Evolutionary conservation across 2,113 vertebrate species (phyloP).

Genomic region (Megaceryle torquata): DNA sequence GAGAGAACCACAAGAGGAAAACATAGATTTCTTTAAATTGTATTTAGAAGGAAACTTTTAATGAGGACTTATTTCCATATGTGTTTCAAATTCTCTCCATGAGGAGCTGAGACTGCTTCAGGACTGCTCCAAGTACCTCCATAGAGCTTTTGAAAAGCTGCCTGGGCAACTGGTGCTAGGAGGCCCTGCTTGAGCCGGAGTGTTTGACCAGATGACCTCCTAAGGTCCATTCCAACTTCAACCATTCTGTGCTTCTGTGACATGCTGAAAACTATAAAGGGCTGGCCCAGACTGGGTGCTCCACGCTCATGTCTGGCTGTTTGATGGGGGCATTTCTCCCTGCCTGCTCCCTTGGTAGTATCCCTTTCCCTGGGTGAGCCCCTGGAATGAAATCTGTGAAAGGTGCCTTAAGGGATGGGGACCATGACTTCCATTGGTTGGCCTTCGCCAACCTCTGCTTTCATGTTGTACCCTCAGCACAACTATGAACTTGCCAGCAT

Average conservation of each 20-base stretch:
- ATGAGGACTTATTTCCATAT: neutral
- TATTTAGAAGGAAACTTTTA: neutral
- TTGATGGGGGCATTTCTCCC: neutral
- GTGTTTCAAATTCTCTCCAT: neutral
- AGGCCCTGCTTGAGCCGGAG: neutral
- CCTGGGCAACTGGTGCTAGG: neutral
- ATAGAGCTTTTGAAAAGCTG: neutral
- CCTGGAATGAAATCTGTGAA: neutral
- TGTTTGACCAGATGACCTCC: neutral
- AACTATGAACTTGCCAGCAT: neutral
- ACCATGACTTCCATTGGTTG: neutral
- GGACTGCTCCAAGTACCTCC: neutral
- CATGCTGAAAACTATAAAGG: neutral
- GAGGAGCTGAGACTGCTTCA: neutral
- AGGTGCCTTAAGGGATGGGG: neutral
- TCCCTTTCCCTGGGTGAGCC: neutral
- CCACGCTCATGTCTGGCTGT: accelerated
- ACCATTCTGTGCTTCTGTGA: neutral
- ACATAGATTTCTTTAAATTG: neutral
- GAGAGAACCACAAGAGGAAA: neutral
- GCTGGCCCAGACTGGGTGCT: neutral
- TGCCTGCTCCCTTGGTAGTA: neutral
- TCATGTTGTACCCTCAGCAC: accelerated
- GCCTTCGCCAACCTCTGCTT: neutral
- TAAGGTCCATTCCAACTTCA: neutral